Evolutionary conservation across 1,140 invertebrate genomes (phyloP).

Genomic region (Calliphora vicina): DNA sequence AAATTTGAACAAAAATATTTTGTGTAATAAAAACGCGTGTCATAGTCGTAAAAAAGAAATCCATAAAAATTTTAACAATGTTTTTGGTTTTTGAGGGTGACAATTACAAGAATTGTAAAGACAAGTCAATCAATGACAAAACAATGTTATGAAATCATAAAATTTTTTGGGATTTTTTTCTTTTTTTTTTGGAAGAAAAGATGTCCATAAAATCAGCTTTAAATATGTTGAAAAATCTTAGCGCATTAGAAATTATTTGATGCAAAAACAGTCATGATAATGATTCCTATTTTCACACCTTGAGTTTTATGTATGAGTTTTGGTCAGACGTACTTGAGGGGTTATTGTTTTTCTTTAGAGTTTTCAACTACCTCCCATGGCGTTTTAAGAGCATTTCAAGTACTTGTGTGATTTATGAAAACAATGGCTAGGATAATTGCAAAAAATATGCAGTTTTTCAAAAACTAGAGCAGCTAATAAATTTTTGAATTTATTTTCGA

Average conservation of each 20-base stretch:
- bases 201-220: neutral
- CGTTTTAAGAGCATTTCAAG: neutral
- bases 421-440: conserved; percentile 16
- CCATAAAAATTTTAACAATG: neutral
- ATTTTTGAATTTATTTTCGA: too few relatives aligned
- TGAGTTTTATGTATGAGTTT: neutral
- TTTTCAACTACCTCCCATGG: neutral
- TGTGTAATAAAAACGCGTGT: neutral
- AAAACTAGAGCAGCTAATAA: neutral
- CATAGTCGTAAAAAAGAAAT: neutral
- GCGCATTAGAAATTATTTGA: too few relatives aligned
- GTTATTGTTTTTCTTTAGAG: neutral
- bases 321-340: too few relatives aligned
- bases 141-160: neutral
- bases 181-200: neutral
- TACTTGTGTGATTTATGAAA: neutral
- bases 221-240: neutral
- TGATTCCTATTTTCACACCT: neutral
- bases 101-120: neutral
- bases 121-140: neutral
- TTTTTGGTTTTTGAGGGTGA: neutral
- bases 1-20: neutral
- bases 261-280: neutral
- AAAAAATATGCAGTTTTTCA: neutral
- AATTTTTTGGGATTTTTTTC: neutral